Evolutionary conservation across 2,113 vertebrate genomes (phyloP), one percentile per base, ranked within the genome.

Genomic region (Tinamus guttatus): DNA sequence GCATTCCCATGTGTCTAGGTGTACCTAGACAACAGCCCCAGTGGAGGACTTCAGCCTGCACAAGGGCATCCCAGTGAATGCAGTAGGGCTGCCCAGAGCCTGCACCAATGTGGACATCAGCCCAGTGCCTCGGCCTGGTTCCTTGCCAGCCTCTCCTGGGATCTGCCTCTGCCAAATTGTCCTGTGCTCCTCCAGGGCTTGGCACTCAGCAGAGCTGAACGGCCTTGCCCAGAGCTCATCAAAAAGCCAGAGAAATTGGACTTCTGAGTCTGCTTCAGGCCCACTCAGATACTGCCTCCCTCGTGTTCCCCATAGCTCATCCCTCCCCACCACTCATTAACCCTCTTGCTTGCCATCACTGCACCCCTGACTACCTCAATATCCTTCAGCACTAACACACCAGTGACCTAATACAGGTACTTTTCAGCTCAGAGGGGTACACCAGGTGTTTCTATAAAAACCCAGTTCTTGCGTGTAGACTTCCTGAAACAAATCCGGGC

Each of bases 41-140:
- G 32, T 3, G 25, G 32, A 40, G 15, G n/a, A 80, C 17, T 59
- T 89, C 45, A 67, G 8, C 18, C 45, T 67, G 85, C 40, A 34
- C 63, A 22, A 73, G 7, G 87, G 49, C 13, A 60, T 9, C 38
- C 28, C n/a, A 14, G 49, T 60, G 54, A 85, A 40, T 3, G 30
- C 30, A 56, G 40, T 27, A 79, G 62, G 40, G 36, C 36, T 59
- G n/a, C 22, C 76, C 0, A 9, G 67, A 83, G 60, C 62, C 25
- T 49, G 3, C 16, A 68, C 6, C 0, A 1, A 32, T 54, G 38
- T 5, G 4, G 38, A 24, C 43, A 41, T 4, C 43, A 27, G 20
- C 34, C 34, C 28, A 12, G 9, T 20, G 36, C 30, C 78, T 13
- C 25, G 7, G 24, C 25, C 7, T 4, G 28, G 34, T 78, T 28